Evolutionary conservation across 2,797 vertebrate species (phyloP), one percentile per base, ranked within the genome.

Genomic region (Sylvia borin): DNA sequence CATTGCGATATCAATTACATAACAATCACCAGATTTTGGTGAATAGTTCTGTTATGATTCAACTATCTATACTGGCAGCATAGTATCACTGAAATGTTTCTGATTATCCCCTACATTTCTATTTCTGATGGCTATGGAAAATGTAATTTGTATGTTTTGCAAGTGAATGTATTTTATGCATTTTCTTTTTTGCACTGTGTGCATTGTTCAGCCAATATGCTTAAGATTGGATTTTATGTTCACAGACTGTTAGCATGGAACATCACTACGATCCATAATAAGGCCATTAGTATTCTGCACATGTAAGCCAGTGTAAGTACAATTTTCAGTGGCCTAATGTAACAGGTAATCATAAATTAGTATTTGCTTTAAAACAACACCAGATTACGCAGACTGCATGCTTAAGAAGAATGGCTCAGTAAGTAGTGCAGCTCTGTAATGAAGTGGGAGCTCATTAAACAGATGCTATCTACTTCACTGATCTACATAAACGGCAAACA

Each of bases 321-420:
- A 97, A 98, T 98, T 98, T 98, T 98, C 97, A 96, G 89, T 97
- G 96, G 95, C 94, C 96, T 98, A 98, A 98, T 98, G 97, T 98
- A 98, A 98, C 97, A 98, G 97, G 98, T 98, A 98, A 98, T 98
- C 98, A 98, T 98, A 98, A 98, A 98, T 98, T 98, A 98, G 97
- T 97, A 97, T 98, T 98, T 98, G 97, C 97, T 98, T 98, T 98
- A 97, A 97, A 98, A 97, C 97, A 97, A 96, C 96, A 96, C 92
- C 68, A 90, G 94, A 96, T 97, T 95, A 97, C 14, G 21, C 91
- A 96, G 97, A 76, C 96, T 96, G 96, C 93, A 95, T 96, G 88
- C 96, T 96, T 97, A 97, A 97, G 96, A 93, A 97, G 97, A 97
- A 96, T 87, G 95, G 96, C 91, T 97, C 93, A 80, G 94, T 97